Evolutionary conservation across 2,113 vertebrate genomes (phyloP).

Genomic region (Microtus oregoni): DNA sequence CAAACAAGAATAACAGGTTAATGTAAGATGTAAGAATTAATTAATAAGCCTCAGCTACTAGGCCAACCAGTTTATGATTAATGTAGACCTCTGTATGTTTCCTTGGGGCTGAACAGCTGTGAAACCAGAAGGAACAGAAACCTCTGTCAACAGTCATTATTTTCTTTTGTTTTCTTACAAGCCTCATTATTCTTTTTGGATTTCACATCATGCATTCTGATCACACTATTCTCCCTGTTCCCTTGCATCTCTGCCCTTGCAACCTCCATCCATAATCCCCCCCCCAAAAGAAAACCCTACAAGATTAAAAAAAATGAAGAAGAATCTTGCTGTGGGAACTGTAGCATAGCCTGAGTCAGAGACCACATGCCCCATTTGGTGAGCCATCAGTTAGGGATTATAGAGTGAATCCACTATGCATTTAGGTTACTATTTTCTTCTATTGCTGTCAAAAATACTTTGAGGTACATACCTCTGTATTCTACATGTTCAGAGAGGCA

Average conservation of each 20-base stretch:
- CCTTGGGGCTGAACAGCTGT: too few species aligned
- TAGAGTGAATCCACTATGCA: neutral
- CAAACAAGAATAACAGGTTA: too few species aligned
- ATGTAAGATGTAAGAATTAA: too few species aligned
- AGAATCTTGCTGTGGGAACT: neutral
- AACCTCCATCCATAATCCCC: too few species aligned
- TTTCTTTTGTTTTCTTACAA: neutral
- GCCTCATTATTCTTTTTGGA: neutral
- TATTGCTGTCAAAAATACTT: neutral
- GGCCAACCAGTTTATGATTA: too few species aligned
- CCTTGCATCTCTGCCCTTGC: neutral
- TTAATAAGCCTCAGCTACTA: too few species aligned
- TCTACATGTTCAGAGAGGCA: neutral
- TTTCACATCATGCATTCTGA: neutral
- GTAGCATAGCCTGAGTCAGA: neutral
- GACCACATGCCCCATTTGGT: neutral
- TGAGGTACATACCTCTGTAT: neutral
- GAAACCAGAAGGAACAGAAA: too few species aligned
- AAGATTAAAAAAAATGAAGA: neutral
- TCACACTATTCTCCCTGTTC: neutral
- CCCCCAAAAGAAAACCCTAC: neutral
- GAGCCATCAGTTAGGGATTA: neutral
- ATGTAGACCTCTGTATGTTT: too few species aligned
- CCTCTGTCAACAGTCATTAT: too few species aligned
- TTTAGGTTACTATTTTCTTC: neutral